Base-by-base conservation (phyloP, 1,140 invertebrate genomes). In the Drosophila hydei region DNA sequence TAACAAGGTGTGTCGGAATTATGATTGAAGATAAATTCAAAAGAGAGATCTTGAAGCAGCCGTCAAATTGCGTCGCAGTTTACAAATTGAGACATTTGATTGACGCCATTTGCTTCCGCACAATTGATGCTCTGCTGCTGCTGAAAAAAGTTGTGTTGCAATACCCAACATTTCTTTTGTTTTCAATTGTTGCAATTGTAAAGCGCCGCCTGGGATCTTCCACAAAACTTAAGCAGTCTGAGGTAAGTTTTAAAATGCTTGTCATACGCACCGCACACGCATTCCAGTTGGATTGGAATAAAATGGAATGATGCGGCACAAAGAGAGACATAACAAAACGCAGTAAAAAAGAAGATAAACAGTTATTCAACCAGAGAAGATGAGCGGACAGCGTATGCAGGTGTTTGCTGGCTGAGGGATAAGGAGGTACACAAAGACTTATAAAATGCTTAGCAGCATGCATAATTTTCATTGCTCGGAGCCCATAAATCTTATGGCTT, bases 391-490 rank as follows among this genome's bases (percentile, higher is more conserved):
- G 43, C 36, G 38, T 18, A 16, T 30, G 45, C 36, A 30, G 18
- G 18, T 43, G 50, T 23, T 11, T 21, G 43, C 1, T 18, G 4
- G 14, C 1, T 14, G 38, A 40, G 12, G 11, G 38, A 5, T 16
- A 27, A 18, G 16, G 11, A 33, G 47, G 9, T n/a, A 38, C 16
- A 48, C 54, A 38, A 6, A n/a, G 33, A 40, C n/a, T 43, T 47
- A 51, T 79, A 67, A 81, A 77, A 69, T 84, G 79, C 72, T 85
- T 63, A 70, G 61, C 33, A 71, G 72, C 59, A 76, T 79, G 80
- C 75, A 75, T 81, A 87, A 87, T 87, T 85, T 85, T 85, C 81
- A 72, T 85, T 77, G 81, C 81, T 62, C 25, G 11, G 42, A 30
- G 60, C 59, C 67, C 55, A 87, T 85, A 85, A 87, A 80, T 85